Evolutionary conservation across 1,140 invertebrate species (phyloP).

Genomic region (Procambarus clarkii): DNA sequence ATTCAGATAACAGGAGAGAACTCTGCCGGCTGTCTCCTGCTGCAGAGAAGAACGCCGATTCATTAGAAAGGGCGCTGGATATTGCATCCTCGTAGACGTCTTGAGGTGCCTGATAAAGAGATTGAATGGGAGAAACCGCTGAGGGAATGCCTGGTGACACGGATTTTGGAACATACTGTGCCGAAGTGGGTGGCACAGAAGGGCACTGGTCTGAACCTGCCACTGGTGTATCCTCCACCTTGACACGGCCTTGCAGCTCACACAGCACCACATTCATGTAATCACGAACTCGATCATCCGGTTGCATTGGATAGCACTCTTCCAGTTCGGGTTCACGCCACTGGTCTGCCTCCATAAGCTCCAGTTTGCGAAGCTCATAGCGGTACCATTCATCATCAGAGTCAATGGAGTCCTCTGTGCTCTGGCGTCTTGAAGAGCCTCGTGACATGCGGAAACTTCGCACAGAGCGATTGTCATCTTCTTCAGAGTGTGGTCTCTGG

Average conservation of each 20-base stretch:
- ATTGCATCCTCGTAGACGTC: conserved; percentile 61
- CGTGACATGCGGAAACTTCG: conserved; percentile 89
- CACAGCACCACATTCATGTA: conserved; percentile 72
- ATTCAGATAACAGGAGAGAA: conserved; percentile 72
- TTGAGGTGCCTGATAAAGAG: not conserved
- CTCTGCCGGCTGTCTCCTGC: conserved; percentile 72
- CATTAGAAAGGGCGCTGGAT: conserved; percentile 72
- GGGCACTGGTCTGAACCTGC: conserved; percentile 67
- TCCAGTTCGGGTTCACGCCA: conserved; percentile 83
- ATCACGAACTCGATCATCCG: conserved; percentile 68
- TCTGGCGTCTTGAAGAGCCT: conserved; percentile 91
- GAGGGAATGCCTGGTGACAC: not conserved
- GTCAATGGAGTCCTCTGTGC: conserved; percentile 94
- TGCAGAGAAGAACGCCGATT: conserved; percentile 74
- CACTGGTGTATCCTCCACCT: conserved; percentile 31
- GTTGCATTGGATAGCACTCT: conserved; percentile 78
- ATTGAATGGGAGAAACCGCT: not conserved
- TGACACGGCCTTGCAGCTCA: conserved; percentile 72
- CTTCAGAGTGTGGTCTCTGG: conserved; percentile 78
- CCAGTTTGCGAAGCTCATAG: conserved; percentile 89
- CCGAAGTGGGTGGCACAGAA: conserved; percentile 5
- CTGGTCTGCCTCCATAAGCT: conserved; percentile 85
- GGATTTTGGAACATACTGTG: not conserved
- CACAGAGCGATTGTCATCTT: conserved; percentile 89
- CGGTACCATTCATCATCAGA: conserved; percentile 95